These are phyloP conservation scores for Solenopsis fugax DNA, from an alignment of 1,140 invertebrate genomes.

Conservation along the genomic window DNA sequence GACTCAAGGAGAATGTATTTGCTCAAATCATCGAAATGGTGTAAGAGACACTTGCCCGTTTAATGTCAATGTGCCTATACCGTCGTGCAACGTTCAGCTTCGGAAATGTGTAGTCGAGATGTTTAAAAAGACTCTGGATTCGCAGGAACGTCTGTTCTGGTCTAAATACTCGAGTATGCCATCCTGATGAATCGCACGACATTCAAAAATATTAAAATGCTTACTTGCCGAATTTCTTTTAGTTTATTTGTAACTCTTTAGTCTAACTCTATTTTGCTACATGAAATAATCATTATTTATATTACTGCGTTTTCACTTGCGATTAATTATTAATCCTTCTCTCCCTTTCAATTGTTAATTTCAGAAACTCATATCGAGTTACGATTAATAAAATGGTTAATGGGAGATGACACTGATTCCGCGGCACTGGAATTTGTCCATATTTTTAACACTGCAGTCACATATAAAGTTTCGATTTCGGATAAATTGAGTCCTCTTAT, in stretches of 20 bases:
- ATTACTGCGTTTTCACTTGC: neutral
- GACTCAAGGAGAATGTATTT: conserved; percentile 60
- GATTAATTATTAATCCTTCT: neutral
- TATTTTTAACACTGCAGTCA: conserved; percentile 68
- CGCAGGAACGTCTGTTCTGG: conserved; percentile 72
- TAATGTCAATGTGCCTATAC: conserved; percentile 64
- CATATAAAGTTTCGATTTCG: conserved; percentile 62
- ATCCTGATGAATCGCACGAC: neutral
- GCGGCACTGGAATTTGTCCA: conserved; percentile 69
- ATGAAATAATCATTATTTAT: neutral
- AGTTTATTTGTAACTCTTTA: neutral
- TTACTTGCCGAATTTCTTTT: neutral
- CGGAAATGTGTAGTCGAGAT: conserved; percentile 70
- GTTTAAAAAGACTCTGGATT: conserved; percentile 71
- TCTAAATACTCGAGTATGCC: conserved; percentile 68
- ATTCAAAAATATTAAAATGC: neutral
- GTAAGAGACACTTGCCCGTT: conserved; percentile 57
- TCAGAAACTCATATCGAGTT: conserved; percentile 72
- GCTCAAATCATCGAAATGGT: conserved; percentile 21
- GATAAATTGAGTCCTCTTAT: conserved; percentile 42
- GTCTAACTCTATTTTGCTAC: neutral
- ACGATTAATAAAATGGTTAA: conserved; percentile 70
- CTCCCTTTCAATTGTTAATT: conserved; percentile 14
- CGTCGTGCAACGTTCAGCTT: conserved; percentile 66
- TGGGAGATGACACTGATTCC: conserved; percentile 61